These are phyloP conservation scores for Eupithecia subfuscata DNA, from an alignment of 2,888 invertebrate species.

Conservation along the genomic window DNA sequence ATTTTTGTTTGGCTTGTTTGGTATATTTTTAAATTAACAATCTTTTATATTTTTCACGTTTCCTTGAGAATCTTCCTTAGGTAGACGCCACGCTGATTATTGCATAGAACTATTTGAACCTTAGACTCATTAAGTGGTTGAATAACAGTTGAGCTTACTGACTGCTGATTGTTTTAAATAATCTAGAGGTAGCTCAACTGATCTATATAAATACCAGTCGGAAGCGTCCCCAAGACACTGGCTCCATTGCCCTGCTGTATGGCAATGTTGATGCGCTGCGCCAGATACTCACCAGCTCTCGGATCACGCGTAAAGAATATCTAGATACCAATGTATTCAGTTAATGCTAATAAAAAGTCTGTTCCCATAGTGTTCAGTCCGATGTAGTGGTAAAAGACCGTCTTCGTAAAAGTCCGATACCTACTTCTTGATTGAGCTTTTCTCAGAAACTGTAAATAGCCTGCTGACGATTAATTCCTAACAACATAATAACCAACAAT, in stretches of 20 bases:
- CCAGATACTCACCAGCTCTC: no score
- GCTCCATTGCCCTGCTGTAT: no score
- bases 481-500: conserved; percentile 18
- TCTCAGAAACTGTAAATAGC: conserved; percentile 9
- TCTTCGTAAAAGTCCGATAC: background rate
- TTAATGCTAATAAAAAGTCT: no score
- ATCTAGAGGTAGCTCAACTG: no score
- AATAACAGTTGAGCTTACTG: background rate
- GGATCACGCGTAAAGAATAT: no score
- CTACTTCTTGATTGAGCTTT: background rate
- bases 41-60: background rate
- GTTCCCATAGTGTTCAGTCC: background rate
- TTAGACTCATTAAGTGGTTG: background rate
- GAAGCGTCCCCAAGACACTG: no score
- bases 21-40: conserved; percentile 1
- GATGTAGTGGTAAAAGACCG: background rate
- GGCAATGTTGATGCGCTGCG: no score
- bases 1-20: conserved; percentile 7
- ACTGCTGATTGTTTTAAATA: no score
- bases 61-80: no score
- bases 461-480: conserved; percentile 9
- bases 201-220: no score
- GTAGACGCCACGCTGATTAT: background rate
- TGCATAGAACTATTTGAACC: background rate
- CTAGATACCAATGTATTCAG: no score